Base-by-base conservation (phyloP, 92 coral and sea anemone species). In the Paramuricea clavata region DNA sequence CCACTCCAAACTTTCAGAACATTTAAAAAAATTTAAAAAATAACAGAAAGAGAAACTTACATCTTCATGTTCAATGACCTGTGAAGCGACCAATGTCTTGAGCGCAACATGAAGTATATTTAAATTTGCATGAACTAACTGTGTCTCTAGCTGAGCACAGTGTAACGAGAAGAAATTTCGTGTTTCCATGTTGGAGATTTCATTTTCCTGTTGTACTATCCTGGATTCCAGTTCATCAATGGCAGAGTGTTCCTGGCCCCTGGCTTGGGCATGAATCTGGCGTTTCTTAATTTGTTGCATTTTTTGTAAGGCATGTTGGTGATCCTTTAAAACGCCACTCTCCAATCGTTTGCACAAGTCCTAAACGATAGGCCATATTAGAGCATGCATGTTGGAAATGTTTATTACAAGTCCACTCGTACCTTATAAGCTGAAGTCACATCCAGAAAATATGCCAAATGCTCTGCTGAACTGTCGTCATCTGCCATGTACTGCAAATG, bases 281-380 rank as follows among this genome's bases (percentile, higher is more conserved):
- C 99, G 90, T 69, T 97, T 97, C 84, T 97, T 97, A 49, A 97
- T 97, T 85, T 94, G 98, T 69, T 97, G 99, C 99, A 97, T 97
- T 74, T 94, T 97, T 30, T 94, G 98, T 31, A 97, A 87, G 0
- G 99, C 94, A 78, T 97, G 92, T 74, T 97, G 99, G 60, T 97
- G 99, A 84, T 97, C 99, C 65, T 97, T 97, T 54, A 97, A 77
- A 7, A 97, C 99, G 32, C 99, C 99, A 76, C 95, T 97, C 81
- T 97, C 99, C 68, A 94, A 98, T 32, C 99, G 88, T 8, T 97
- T 98, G 76, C 99, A 97, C 35, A 97, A 89, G 11, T 97, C 99
- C 99, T 97, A 62, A 1, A 71, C 81, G 11, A 32, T 26, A 59
- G 2, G 17, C 26, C 17, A 1, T 15, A 25, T 35, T 71, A 72